Conservation (phyloP, 2,113 vertebrate species). For the Callorhinus ursinus region DNA sequence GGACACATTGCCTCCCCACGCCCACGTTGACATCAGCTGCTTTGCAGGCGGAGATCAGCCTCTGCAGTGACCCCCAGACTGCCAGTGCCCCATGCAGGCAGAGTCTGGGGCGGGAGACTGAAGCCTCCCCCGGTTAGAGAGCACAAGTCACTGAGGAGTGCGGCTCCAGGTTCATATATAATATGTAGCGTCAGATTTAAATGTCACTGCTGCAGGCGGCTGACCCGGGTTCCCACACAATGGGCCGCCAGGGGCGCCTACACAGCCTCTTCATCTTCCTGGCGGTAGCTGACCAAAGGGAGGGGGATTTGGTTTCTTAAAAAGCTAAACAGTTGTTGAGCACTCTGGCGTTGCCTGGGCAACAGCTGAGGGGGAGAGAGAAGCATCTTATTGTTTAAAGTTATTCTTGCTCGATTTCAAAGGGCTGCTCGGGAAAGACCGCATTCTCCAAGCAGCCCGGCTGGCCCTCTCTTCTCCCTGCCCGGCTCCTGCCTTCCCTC, state of each 20-base stretch:
- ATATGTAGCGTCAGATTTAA: slow-evolving; percentile 69
- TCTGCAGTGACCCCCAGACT: background rate
- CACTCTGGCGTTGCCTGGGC: slow-evolving; percentile 83
- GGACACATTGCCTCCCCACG: background rate
- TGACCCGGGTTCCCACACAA: slow-evolving; percentile 67
- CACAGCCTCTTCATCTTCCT: slow-evolving; percentile 74
- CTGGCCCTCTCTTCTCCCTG: background rate
- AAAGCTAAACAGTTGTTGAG: slow-evolving; percentile 82
- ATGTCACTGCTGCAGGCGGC: slow-evolving; percentile 76
- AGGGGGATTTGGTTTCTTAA: slow-evolving; percentile 80
- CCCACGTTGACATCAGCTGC: background rate
- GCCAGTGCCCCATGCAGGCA: background rate
- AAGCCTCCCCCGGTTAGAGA: background rate
- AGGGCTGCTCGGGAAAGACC: slow-evolving; percentile 73
- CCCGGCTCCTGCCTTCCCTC: background rate
- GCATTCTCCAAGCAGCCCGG: slow-evolving; percentile 58
- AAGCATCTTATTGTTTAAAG: slow-evolving; percentile 82
- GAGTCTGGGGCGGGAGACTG: background rate
- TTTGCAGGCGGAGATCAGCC: background rate
- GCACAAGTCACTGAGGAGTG: background rate
- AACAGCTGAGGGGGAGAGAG: slow-evolving; percentile 73
- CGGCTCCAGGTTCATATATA: slow-evolving; percentile 45
- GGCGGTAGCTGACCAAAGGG: slow-evolving; percentile 76
- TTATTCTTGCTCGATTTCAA: slow-evolving; percentile 81
- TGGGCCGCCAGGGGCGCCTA: slow-evolving; percentile 59